A percentile compares a stretch with the other conserved stretches of the same genome.
phyloP scores from a whole-genome alignment of 2,888 invertebrate genomes.

The Carabus problematicus region DNA sequence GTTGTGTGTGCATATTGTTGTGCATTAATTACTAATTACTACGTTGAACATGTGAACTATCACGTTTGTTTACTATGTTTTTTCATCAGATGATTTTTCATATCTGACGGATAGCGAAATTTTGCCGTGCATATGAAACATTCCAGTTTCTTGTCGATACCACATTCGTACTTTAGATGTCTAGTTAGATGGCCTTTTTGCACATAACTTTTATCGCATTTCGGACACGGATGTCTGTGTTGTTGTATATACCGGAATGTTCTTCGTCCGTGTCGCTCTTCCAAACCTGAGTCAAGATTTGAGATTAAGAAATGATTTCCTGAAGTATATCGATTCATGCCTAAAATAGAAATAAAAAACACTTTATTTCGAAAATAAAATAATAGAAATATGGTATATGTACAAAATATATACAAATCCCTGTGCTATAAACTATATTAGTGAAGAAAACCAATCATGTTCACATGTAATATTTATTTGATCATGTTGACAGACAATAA shows the following conservation, averaged over 20 bases:
- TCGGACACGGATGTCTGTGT: conserved; percentile 57
- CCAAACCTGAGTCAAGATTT: conserved; percentile 5
- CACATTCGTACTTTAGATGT: conserved; percentile 61
- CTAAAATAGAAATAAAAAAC: conserved; percentile 28
- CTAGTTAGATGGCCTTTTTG: conserved; percentile 68
- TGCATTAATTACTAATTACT: no score
- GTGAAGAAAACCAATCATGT: no score
- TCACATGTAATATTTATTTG: no score
- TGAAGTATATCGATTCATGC: conserved; percentile 7
- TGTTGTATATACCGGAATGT: conserved; percentile 5
- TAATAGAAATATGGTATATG: background rate
- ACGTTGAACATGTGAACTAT: background rate
- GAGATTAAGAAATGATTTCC: conserved; percentile 18
- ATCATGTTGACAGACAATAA: no score
- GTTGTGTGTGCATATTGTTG: no score
- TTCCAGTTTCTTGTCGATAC: conserved; percentile 41
- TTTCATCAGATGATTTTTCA: conserved; percentile 31
- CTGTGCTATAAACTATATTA: no score
- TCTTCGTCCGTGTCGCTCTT: background rate
- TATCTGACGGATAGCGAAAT: conserved; percentile 36
- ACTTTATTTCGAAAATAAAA: conserved; percentile 4
- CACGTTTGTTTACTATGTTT: conserved; percentile 7
- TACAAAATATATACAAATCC: background rate
- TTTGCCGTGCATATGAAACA: conserved; percentile 25
- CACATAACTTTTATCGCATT: conserved; percentile 67